Evolutionary conservation across 1,140 invertebrate species (phyloP).

Genomic region (Augochlora pura): DNA sequence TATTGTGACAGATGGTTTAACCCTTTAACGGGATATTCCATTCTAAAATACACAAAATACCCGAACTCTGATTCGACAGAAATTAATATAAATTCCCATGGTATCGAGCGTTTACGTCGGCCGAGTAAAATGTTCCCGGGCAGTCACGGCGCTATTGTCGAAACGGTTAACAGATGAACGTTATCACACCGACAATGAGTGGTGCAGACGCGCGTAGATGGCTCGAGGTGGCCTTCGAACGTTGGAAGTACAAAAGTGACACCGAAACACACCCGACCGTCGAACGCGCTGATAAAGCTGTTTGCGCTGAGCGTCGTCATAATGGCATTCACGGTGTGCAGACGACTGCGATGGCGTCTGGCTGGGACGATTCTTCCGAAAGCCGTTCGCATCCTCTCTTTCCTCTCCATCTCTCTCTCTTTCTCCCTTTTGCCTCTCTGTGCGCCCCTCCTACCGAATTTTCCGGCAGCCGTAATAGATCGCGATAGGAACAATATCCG

Average conservation of each 20-base stretch:
- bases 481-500: too few relatives aligned
- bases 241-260: background rate
- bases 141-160: background rate
- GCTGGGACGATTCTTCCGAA: background rate
- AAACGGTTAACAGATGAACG: background rate
- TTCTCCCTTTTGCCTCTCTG: too few relatives aligned
- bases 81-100: too few relatives aligned
- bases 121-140: background rate
- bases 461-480: too few relatives aligned
- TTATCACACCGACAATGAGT: background rate
- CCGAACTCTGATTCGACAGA: too few relatives aligned
- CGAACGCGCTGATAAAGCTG: background rate
- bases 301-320: background rate
- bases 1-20: too few relatives aligned
- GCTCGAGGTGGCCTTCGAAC: background rate
- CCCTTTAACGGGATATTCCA: too few relatives aligned
- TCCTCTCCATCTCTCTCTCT: too few relatives aligned
- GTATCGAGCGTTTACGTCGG: too few relatives aligned
- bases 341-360: background rate
- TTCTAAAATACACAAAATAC: too few relatives aligned
- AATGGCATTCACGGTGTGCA: background rate
- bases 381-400: background rate
- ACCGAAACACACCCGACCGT: background rate
- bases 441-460: too few relatives aligned
- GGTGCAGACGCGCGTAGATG: background rate